Percentiles rank a stretch among this genome's conserved stretches.
Evolutionary conservation across 2,113 vertebrate genomes (phyloP).

Genomic region (Gyps fulvus): DNA sequence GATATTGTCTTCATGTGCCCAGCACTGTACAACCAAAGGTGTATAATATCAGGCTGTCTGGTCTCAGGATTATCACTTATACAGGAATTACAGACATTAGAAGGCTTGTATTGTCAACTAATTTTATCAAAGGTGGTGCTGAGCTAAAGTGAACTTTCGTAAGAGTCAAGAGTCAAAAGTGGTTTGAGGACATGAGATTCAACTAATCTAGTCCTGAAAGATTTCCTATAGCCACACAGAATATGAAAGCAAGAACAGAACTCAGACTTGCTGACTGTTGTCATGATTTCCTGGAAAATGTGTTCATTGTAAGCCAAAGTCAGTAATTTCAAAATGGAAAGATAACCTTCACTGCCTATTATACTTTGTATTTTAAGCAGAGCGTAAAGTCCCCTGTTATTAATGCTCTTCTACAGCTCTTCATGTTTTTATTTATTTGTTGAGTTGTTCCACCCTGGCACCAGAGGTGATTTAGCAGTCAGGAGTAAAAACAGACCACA

Average conservation of each 20-base stretch:
- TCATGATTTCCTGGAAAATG: background rate
- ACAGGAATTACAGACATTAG: background rate
- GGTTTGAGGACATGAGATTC: background rate
- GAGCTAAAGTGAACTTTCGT: background rate
- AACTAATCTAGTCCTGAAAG: background rate
- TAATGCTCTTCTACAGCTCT: background rate
- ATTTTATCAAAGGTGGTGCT: background rate
- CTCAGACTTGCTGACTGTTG: background rate
- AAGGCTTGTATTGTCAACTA: background rate
- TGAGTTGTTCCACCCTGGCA: background rate
- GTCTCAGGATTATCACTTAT: background rate
- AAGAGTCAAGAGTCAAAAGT: background rate
- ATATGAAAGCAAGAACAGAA: background rate
- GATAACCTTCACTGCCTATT: background rate
- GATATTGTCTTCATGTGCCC: background rate
- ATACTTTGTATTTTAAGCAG: background rate
- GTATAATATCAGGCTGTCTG: background rate
- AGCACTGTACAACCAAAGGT: background rate
- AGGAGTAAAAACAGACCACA: conserved; percentile 37
- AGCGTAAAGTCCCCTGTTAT: background rate
- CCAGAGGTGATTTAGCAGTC: background rate
- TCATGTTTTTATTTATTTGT: background rate
- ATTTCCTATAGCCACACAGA: background rate
- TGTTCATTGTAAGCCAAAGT: background rate
- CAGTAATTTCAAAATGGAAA: background rate